phyloP scores from a whole-genome alignment of 2,113 vertebrate species.

The Aegypius monachus region DNA sequence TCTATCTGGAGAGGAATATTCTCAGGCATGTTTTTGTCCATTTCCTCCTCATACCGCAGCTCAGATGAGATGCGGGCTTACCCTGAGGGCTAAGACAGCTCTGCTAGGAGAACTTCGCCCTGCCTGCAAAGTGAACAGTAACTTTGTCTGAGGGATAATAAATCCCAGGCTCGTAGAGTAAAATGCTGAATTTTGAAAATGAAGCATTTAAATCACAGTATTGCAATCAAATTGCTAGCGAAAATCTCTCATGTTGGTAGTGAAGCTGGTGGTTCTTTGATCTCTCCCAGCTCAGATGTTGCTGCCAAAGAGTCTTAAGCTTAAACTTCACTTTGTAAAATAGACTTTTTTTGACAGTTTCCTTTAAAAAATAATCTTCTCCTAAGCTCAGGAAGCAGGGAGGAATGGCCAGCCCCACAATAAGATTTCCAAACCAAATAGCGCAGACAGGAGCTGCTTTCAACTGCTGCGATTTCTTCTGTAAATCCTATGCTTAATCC shows the following conservation, averaged over 20 bases:
- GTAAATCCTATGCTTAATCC: neutral
- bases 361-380: constrained; percentile 38
- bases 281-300: constrained; percentile 41
- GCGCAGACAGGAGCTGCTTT: neutral
- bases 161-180: neutral
- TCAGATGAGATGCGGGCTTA: accelerated
- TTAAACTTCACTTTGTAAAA: constrained; percentile 48
- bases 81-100: neutral
- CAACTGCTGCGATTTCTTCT: neutral
- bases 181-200: neutral
- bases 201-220: neutral
- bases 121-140: neutral
- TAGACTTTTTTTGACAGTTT: constrained; percentile 26
- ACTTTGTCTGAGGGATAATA: neutral
- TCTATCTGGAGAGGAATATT: neutral
- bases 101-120: neutral
- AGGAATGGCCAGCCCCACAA: neutral
- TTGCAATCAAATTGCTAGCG: neutral
- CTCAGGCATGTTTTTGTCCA: neutral
- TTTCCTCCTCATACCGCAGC: accelerated
- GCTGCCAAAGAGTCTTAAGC: constrained; percentile 44
- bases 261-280: constrained; percentile 28
- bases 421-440: neutral
- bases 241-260: neutral
- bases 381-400: neutral